Percentiles rank a stretch among this genome's conserved stretches.
Conservation (phyloP, 2,888 invertebrate genomes). For the Andrena haemorrhoa region DNA sequence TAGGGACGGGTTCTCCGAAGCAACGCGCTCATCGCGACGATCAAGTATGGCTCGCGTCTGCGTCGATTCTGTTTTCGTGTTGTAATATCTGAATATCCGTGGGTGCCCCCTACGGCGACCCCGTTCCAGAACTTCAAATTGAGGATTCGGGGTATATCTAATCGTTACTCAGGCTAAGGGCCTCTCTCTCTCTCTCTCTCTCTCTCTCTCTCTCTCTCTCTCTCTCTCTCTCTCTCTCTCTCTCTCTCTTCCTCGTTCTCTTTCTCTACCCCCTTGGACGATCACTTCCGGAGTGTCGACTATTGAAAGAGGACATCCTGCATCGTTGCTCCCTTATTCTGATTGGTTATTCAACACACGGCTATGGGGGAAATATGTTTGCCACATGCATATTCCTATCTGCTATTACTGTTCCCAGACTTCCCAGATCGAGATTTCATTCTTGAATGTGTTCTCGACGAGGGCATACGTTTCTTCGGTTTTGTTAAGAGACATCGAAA, state of each 20-base stretch:
- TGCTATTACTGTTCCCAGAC: neutral
- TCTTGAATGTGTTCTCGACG: neutral
- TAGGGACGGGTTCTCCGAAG: conserved; percentile 30
- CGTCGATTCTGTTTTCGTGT: conserved; percentile 59
- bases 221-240: conserved; percentile 22
- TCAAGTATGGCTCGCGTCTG: conserved; percentile 56
- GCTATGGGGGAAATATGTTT: conserved; percentile 49
- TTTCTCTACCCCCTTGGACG: conserved; percentile 57
- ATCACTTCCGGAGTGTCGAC: conserved; percentile 60
- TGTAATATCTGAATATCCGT: conserved; percentile 45
- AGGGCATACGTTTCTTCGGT: too few relatives aligned
- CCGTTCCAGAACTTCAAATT: conserved; percentile 72
- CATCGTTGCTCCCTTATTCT: conserved; percentile 52
- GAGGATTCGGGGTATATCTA: conserved; percentile 69
- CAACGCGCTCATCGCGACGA: conserved; percentile 45
- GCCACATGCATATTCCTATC: conserved; percentile 73
- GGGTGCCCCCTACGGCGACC: conserved; percentile 67
- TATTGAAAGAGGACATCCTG: conserved; percentile 63
- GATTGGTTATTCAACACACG: conserved; percentile 53
- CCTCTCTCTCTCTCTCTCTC: conserved; percentile 8
- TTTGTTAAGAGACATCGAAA: neutral
- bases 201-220: conserved; percentile 10
- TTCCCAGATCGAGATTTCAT: neutral
- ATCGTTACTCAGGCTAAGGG: conserved; percentile 67
- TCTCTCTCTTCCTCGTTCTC: conserved; percentile 9